These are phyloP conservation scores for Megalops cyprinoides DNA, from an alignment of 2,797 vertebrate genomes.

Conservation along the genomic window DNA sequence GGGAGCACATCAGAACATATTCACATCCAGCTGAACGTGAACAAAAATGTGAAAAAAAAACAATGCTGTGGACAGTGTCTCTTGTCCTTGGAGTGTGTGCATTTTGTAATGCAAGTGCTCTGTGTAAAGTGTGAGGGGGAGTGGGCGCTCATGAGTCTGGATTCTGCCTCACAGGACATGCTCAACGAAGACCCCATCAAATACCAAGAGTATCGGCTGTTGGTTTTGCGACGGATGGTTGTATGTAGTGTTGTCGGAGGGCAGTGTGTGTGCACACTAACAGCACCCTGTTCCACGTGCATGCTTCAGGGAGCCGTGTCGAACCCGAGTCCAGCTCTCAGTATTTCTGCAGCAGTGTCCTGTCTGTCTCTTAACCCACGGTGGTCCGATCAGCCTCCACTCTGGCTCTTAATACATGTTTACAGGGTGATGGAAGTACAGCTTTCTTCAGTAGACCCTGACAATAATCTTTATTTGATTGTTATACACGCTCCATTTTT, in stretches of 20 bases:
- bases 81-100: no score
- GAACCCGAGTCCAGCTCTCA: slow-evolving; percentile 7
- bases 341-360: background rate
- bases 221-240: slow-evolving; percentile 83
- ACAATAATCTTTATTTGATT: no score
- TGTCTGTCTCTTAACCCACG: slow-evolving; percentile 10
- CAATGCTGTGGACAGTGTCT: background rate
- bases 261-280: slow-evolving; percentile 21
- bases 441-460: slow-evolving; percentile 35
- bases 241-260: slow-evolving; percentile 73
- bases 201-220: slow-evolving; percentile 82
- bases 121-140: background rate
- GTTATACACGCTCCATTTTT: no score
- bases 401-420: slow-evolving; percentile 65
- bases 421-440: slow-evolving; percentile 61
- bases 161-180: slow-evolving; percentile 71
- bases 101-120: no score
- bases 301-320: background rate
- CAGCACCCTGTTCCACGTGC: slow-evolving; percentile 1
- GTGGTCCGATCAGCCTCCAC: slow-evolving; percentile 44
- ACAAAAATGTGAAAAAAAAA: background rate
- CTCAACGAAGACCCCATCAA: slow-evolving; percentile 83
- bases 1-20: no score
- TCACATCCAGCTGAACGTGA: background rate
- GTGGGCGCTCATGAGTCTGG: slow-evolving; percentile 1